Percentiles rank a stretch among this genome's conserved stretches.
phyloP scores from a whole-genome alignment of 2,888 invertebrate genomes.

The Lingula anatina region DNA sequence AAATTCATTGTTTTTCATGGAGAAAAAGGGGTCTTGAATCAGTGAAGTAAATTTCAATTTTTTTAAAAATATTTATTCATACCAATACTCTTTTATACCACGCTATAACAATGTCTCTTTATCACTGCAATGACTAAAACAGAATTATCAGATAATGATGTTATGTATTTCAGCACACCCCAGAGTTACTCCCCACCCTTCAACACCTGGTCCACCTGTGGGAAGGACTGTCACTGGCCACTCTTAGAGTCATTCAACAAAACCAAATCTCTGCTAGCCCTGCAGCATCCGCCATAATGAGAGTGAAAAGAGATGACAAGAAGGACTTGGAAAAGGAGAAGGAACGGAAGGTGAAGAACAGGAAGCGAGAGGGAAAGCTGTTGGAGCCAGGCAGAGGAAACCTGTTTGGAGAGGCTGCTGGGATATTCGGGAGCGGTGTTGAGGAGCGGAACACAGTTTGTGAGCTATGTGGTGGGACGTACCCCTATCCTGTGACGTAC shows the following conservation, averaged over 20 bases:
- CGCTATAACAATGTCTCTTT: no score
- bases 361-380: slow-evolving; percentile 59
- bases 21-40: no score
- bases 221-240: slow-evolving; percentile 71
- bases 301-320: slow-evolving; percentile 33
- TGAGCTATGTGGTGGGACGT: slow-evolving; percentile 74
- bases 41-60: no score
- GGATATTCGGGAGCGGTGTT: slow-evolving; percentile 27
- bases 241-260: slow-evolving; percentile 58
- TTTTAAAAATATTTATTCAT: no score
- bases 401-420: slow-evolving; percentile 33
- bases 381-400: slow-evolving; percentile 26
- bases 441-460: slow-evolving; percentile 59
- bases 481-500: slow-evolving; percentile 71
- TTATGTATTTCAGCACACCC: no score
- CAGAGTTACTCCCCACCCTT: slow-evolving; percentile 72
- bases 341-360: slow-evolving; percentile 51
- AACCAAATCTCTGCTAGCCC: slow-evolving; percentile 63
- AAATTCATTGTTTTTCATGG: no score
- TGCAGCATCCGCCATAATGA: slow-evolving; percentile 37
- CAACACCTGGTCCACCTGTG: slow-evolving; percentile 81
- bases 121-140: no score
- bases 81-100: no score
- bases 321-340: slow-evolving; percentile 41
- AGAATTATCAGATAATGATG: no score